Evolutionary conservation across 2,113 vertebrate genomes (phyloP).

Genomic region (Paramormyrops kingsleyae): DNA sequence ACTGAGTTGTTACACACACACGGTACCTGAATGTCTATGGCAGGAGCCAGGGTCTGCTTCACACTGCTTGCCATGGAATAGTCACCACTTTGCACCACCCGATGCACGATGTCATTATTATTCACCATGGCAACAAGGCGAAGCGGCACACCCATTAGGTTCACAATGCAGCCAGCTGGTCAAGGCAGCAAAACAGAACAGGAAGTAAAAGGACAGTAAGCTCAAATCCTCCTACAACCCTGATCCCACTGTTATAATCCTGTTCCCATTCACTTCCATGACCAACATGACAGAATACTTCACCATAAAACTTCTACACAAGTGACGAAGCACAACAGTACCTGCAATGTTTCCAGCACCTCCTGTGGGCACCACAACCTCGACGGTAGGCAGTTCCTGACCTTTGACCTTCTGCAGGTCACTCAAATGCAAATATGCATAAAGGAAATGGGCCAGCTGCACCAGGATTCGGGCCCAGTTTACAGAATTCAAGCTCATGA

Average conservation of each 20-base stretch:
- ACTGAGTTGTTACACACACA: not conserved
- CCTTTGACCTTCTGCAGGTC: constrained; percentile 60
- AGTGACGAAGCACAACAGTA: constrained; percentile 21
- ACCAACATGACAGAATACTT: not conserved
- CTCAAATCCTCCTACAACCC: not conserved
- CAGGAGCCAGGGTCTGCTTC: constrained; percentile 72
- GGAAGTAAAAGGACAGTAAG: not conserved
- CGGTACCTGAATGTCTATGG: constrained; percentile 92
- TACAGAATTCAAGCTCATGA: constrained; percentile 88
- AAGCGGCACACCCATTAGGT: constrained; percentile 76
- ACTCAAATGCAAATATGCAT: constrained; percentile 78
- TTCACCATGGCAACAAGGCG: constrained; percentile 75
- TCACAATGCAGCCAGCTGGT: constrained; percentile 68
- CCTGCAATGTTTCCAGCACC: constrained; percentile 83
- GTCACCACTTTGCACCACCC: constrained; percentile 69
- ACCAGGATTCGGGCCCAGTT: constrained; percentile 87
- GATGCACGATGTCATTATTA: constrained; percentile 77
- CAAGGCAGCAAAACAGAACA: not conserved
- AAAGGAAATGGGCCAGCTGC: constrained; percentile 82
- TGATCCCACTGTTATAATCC: constrained; percentile 27
- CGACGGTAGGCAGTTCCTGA: constrained; percentile 56
- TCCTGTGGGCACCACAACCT: constrained; percentile 87
- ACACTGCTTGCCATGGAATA: constrained; percentile 66
- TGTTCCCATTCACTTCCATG: not conserved
- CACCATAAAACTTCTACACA: not conserved